Base-by-base conservation (phyloP, 2,888 invertebrate species). In the Girardia tigrina region DNA sequence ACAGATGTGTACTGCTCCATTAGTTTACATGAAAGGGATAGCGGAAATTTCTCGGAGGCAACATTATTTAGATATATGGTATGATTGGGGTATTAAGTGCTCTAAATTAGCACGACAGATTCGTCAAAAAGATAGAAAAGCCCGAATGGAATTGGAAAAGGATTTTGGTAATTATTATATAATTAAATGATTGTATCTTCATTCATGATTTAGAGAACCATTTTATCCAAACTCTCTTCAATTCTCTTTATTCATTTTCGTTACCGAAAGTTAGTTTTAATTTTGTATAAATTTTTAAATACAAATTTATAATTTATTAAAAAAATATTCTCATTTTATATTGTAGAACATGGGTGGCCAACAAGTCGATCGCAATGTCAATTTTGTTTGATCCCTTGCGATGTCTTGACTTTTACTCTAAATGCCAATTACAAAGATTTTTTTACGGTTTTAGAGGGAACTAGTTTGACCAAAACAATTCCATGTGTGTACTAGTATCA, bases 151-250 rank as follows among this genome's bases (percentile, higher is more conserved):
- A 56, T 12, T 4, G n/a, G 56, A 56, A 23, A n/a, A 56, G 23
- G 56, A 56, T 56, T 20, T 56, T 56, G 4, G 56, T 56, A 16
- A 56, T 20, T 56, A 56, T 16, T 56, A 8, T 4, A 12, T 8
- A 8, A 2, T 8, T 8, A 2, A 20, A 8, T 56, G n/a, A 8
- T 4, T 56, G 4, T 12, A 56, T 8, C 23, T 56, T 12, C 4
- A 12, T 56, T 12, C 23, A 20, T 16, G 16, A 36, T 56, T 56
- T n/a, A 56, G 56, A n/a, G 4, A 20, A n/a, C 23, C 56, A 56
- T 56, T 56, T 56, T 56, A 56, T 56, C n/a, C 56, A 56, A 56
- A 56, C 20, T 16, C n/a, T 56, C n/a, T 56, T 56, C 56, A 56
- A 16, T 56, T 56, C 56, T 8, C 56, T 56, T 12, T 56, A 12